Evolutionary conservation across 2,113 vertebrate species (phyloP).

Genomic region (Corythornis madagascariensis): DNA sequence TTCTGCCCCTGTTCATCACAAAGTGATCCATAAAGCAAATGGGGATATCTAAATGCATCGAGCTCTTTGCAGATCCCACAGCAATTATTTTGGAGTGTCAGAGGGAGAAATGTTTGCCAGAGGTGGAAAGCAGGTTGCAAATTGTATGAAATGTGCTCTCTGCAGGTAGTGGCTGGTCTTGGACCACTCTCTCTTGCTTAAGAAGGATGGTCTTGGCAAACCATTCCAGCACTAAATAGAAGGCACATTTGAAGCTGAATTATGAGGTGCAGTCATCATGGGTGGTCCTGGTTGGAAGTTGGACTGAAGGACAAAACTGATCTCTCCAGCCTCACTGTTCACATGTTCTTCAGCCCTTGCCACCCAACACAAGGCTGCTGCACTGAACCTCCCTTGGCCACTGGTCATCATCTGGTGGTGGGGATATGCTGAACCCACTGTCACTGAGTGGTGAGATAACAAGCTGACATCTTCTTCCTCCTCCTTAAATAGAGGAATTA

Average conservation of each 20-base stretch:
- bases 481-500: not conserved
- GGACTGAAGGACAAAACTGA: not conserved
- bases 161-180: not conserved
- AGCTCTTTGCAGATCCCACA: constrained; percentile 48
- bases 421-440: not conserved
- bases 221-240: not conserved
- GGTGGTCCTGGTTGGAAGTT: not conserved
- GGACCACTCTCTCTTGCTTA: not conserved
- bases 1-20: constrained; percentile 58
- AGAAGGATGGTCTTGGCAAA: not conserved
- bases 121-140: constrained; percentile 30
- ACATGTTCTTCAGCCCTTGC: not conserved
- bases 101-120: constrained; percentile 18
- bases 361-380: not conserved
- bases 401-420: not conserved
- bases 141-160: not conserved
- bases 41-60: constrained; percentile 47
- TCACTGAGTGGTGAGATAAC: not conserved
- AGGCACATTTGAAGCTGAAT: not conserved
- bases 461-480: not conserved
- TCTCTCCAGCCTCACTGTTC: not conserved
- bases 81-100: constrained; percentile 37
- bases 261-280: not conserved
- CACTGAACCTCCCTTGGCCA: not conserved
- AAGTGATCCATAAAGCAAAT: constrained; percentile 56